These are phyloP conservation scores for Oxyura jamaicensis DNA, from an alignment of 2,113 vertebrate species.

Conservation along the genomic window DNA sequence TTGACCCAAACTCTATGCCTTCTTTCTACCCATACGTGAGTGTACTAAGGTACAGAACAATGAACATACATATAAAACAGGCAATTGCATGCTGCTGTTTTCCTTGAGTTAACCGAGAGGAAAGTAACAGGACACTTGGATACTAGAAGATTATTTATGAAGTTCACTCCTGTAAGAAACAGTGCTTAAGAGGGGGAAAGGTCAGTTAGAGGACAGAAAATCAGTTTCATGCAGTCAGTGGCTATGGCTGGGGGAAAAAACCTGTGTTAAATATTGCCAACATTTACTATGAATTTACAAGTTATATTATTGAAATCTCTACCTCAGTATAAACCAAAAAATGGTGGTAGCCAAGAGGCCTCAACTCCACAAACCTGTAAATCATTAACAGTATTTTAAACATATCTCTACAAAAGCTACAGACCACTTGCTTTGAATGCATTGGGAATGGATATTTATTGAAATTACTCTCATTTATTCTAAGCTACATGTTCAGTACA, in stretches of 20 bases:
- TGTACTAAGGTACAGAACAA: not conserved
- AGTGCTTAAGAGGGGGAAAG: not conserved
- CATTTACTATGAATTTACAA: not conserved
- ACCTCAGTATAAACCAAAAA: not conserved
- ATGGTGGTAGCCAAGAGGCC: not conserved
- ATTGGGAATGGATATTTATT: not conserved
- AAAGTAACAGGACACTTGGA: not conserved
- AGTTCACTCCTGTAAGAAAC: slow-evolving; percentile 9
- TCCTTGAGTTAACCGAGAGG: not conserved
- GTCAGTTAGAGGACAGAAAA: slow-evolving; percentile 14
- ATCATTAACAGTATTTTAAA: not conserved
- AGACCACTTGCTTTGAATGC: not conserved
- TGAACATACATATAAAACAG: not conserved
- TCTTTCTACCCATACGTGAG: not conserved
- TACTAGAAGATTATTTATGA: slow-evolving; percentile 4
- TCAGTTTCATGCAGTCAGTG: not conserved
- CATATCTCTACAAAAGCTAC: not conserved
- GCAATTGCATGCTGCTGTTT: not conserved
- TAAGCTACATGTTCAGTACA: not conserved
- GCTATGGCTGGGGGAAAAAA: not conserved
- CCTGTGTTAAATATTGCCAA: not conserved
- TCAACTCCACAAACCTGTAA: not conserved
- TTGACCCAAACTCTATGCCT: slow-evolving; percentile 21
- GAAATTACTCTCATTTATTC: not conserved
- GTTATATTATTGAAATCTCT: not conserved